Evolutionary conservation across 2,888 invertebrate species (phyloP).

Genomic region (Dynastes tityus): DNA sequence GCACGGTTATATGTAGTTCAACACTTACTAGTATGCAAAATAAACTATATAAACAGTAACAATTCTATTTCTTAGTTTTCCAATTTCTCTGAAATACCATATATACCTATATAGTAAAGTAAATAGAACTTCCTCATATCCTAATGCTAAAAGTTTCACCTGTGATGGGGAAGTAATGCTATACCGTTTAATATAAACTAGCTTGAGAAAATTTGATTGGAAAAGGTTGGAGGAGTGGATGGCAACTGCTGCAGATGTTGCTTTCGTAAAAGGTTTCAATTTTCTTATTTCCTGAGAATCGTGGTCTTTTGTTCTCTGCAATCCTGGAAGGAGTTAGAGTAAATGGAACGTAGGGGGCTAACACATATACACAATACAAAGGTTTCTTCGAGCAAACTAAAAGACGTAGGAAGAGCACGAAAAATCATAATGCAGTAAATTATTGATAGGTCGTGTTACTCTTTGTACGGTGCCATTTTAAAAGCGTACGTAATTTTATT

Average conservation of each 20-base stretch:
- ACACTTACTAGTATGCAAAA: too few species aligned
- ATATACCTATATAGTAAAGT: too few species aligned
- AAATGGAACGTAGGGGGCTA: constrained; percentile 13
- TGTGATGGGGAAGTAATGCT: neutral
- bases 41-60: too few species aligned
- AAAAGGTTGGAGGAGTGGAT: neutral
- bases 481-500: constrained; percentile 36
- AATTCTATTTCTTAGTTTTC: too few species aligned
- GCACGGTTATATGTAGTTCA: too few species aligned
- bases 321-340: neutral
- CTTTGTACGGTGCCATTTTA: constrained; percentile 6
- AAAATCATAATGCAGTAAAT: constrained; percentile 34
- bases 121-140: too few species aligned
- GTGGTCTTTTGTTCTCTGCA: constrained; percentile 25
- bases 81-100: too few species aligned
- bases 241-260: constrained; percentile 22
- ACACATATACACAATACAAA: constrained; percentile 6
- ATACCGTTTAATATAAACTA: constrained; percentile 25
- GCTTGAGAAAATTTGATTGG: neutral
- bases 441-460: constrained; percentile 35
- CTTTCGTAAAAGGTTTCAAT: constrained; percentile 28
- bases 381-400: constrained; percentile 2
- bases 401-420: neutral
- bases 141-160: neutral
- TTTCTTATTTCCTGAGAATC: constrained; percentile 38